phyloP scores from a whole-genome alignment of 2,113 vertebrate species.

The Ancistrus triradiatus region DNA sequence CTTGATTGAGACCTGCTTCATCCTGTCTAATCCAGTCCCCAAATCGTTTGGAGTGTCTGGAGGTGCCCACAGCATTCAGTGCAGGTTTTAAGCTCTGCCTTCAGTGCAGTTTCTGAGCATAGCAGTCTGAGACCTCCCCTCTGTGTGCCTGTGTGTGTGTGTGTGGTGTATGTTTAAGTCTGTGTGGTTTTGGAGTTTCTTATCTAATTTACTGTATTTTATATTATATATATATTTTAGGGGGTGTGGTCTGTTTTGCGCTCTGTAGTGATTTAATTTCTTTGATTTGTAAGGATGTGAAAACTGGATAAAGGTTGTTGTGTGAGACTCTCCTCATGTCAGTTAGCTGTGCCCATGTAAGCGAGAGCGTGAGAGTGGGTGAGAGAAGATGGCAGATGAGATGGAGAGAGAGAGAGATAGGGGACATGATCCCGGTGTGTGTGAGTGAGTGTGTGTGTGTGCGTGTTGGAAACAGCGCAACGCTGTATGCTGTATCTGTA shows the following conservation, averaged over 20 bases:
- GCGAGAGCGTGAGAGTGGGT: not conserved
- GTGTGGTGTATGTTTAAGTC: constrained; percentile 31
- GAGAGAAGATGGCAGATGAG: not conserved
- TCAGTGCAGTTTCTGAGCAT: constrained; percentile 39
- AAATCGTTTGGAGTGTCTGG: not conserved
- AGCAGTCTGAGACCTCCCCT: constrained; percentile 42
- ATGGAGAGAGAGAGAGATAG: not conserved
- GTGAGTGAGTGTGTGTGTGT: no score
- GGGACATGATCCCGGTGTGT: no score
- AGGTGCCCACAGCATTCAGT: constrained; percentile 46
- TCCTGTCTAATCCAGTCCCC: no score
- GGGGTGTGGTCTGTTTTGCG: constrained; percentile 46
- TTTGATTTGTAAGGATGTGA: constrained; percentile 47
- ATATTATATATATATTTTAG: constrained; percentile 44
- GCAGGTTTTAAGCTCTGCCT: constrained; percentile 37
- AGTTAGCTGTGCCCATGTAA: not conserved
- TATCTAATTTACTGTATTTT: constrained; percentile 51
- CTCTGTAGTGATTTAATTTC: constrained; percentile 47
- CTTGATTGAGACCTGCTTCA: no score
- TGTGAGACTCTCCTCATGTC: constrained; percentile 10
- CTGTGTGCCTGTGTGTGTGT: constrained; percentile 21
- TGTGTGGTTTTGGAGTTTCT: constrained; percentile 54
- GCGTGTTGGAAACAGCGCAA: not conserved
- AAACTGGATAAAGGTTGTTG: constrained; percentile 49
- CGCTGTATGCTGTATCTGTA: constrained; percentile 55